A percentile compares a stretch with the other conserved stretches of the same genome.
These are phyloP conservation scores for Ganaspis sp. DNA, from an alignment of 1,140 invertebrate genomes.

Conservation along the genomic window DNA sequence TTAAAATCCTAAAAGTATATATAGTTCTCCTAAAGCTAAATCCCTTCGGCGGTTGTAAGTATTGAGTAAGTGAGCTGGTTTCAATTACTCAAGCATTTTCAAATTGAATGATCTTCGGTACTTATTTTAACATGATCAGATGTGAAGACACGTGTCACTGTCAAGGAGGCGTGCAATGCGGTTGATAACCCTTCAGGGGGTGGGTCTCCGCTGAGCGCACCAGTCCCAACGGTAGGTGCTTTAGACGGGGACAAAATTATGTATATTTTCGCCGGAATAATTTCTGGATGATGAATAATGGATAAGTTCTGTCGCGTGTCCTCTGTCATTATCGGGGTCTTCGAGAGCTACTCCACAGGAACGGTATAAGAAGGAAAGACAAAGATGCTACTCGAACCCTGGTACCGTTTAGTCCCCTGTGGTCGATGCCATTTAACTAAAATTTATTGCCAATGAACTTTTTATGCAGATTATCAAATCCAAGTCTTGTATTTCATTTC, in stretches of 20 bases:
- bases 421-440: neutral
- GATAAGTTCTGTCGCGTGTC: constrained; percentile 72
- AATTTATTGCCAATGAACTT: neutral
- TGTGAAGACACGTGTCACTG: neutral
- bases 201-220: neutral
- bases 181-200: constrained; percentile 2
- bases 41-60: too few relatives aligned
- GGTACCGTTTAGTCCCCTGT: constrained; percentile 8
- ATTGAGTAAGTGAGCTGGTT: neutral
- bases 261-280: constrained; percentile 63
- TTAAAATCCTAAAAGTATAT: too few relatives aligned
- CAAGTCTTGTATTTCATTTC: neutral
- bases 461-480: constrained; percentile 2
- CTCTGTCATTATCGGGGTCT: constrained; percentile 67
- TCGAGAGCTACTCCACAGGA: constrained; percentile 46
- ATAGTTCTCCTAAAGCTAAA: too few relatives aligned
- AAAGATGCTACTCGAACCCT: neutral
- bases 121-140: neutral
- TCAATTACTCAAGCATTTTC: neutral
- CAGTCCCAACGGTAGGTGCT: neutral
- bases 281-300: constrained; percentile 71
- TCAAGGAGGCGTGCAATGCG: neutral
- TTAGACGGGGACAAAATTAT: constrained; percentile 57
- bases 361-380: constrained; percentile 8
- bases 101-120: neutral